These are phyloP conservation scores for Cheilinus undulatus DNA, from an alignment of 2,113 vertebrate genomes.

Conservation along the genomic window DNA sequence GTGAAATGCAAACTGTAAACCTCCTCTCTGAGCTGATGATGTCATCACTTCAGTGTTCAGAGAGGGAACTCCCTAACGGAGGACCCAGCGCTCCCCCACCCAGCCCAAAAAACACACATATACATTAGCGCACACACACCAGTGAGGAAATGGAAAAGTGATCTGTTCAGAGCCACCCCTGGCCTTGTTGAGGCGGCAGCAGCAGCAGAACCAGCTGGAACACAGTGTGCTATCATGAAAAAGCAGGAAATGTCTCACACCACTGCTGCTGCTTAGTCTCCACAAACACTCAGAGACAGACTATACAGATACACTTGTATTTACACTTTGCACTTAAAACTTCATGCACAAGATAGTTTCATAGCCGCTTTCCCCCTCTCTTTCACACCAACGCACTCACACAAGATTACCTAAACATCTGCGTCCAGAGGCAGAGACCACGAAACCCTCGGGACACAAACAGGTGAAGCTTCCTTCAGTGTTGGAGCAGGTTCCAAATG, in stretches of 20 bases:
- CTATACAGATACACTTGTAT: slow-evolving; percentile 36
- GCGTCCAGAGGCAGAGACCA: slow-evolving; percentile 90
- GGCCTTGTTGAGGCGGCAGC: slow-evolving; percentile 57
- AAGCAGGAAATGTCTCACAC: slow-evolving; percentile 48
- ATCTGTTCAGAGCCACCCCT: slow-evolving; percentile 71
- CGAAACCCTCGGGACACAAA: slow-evolving; percentile 92
- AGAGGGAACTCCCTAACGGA: slow-evolving; percentile 80
- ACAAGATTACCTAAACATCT: slow-evolving; percentile 90
- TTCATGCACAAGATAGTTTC: slow-evolving; percentile 13
- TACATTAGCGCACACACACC: slow-evolving; percentile 20
- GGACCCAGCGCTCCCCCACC: slow-evolving; percentile 59
- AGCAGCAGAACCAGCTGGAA: slow-evolving; percentile 72
- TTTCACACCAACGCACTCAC: neutral
- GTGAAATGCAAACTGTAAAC: slow-evolving; percentile 68
- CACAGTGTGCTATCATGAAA: slow-evolving; percentile 62
- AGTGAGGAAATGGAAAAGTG: slow-evolving; percentile 81
- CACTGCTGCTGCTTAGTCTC: slow-evolving; percentile 52
- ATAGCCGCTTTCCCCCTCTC: slow-evolving; percentile 1
- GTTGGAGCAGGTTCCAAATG: slow-evolving; percentile 93
- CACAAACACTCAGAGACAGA: slow-evolving; percentile 48
- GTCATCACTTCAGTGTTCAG: slow-evolving; percentile 77
- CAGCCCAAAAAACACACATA: slow-evolving; percentile 46
- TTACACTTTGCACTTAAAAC: slow-evolving; percentile 45
- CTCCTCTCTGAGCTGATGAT: slow-evolving; percentile 70
- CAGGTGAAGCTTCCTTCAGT: slow-evolving; percentile 94